These are phyloP conservation scores for Nemurella pictetii DNA, from an alignment of 2,888 invertebrate genomes.

Conservation along the genomic window DNA sequence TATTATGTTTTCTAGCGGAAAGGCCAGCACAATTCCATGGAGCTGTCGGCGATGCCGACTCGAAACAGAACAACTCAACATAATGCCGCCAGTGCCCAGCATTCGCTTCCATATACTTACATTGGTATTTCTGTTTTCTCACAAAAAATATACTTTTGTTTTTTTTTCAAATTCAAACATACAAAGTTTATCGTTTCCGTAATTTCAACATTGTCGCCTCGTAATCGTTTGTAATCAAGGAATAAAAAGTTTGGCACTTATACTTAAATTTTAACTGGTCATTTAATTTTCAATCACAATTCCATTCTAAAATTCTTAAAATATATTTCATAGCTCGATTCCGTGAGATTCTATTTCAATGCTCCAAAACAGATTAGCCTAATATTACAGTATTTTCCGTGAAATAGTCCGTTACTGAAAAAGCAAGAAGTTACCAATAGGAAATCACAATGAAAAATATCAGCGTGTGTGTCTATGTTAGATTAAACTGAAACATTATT, in stretches of 20 bases:
- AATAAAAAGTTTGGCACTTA: conserved; percentile 30
- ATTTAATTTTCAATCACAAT: conserved; percentile 28
- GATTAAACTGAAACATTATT: background rate
- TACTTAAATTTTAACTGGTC: conserved; percentile 29
- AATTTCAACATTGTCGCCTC: background rate
- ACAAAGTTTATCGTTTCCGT: conserved; percentile 18
- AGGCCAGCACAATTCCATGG: conserved; percentile 2
- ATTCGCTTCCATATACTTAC: conserved; percentile 11
- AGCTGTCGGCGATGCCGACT: background rate
- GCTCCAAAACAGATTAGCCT: conserved; percentile 16
- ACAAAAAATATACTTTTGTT: conserved; percentile 19
- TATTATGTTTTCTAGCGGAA: background rate
- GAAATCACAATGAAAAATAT: conserved; percentile 38
- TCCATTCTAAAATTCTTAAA: conserved; percentile 16
- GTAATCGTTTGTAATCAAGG: conserved; percentile 7
- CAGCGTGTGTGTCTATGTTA: conserved; percentile 26
- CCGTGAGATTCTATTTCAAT: conserved; percentile 25
- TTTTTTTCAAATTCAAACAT: background rate
- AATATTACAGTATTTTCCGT: background rate
- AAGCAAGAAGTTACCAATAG: conserved; percentile 26
- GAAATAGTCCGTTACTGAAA: conserved; percentile 9
- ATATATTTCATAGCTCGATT: conserved; percentile 26
- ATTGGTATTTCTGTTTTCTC: conserved; percentile 5
- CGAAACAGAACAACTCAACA: background rate
- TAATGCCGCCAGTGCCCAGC: background rate